A percentile compares a stretch with the other conserved stretches of the same genome.
These are phyloP conservation scores for Phymastichus coffea DNA, from an alignment of 1,140 invertebrate genomes.

Conservation along the genomic window DNA sequence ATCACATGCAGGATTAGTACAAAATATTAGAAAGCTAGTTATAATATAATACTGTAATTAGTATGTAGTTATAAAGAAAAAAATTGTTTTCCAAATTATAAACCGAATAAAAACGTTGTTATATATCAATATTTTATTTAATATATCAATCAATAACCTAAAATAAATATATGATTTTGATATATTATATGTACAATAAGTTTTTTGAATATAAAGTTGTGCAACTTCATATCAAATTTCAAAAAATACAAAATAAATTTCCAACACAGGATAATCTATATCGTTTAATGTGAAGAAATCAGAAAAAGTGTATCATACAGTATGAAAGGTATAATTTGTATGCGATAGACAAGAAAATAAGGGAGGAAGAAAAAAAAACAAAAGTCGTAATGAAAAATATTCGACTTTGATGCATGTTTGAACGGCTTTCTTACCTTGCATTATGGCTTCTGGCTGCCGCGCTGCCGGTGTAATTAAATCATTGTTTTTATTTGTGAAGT, in stretches of 20 bases:
- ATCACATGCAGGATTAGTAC: no score
- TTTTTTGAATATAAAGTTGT: no score
- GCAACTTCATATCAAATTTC: not conserved
- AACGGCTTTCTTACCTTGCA: conserved; percentile 56
- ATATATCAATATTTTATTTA: no score
- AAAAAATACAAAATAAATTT: not conserved
- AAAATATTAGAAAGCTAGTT: no score
- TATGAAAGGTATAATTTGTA: conserved; percentile 36
- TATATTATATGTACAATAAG: not conserved
- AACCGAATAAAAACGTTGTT: no score
- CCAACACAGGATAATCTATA: no score
- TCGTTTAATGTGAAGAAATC: not conserved
- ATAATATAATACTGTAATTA: no score
- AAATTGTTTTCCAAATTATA: no score
- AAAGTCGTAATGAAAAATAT: conserved; percentile 53
- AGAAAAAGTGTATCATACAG: conserved; percentile 27
- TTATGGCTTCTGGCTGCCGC: conserved; percentile 58
- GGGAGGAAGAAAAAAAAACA: conserved; percentile 40
- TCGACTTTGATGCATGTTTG: conserved; percentile 52
- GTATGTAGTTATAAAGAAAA: no score
- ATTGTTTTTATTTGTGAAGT: conserved; percentile 58
- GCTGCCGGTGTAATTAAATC: conserved; percentile 60
- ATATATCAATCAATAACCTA: no score
- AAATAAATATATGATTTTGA: no score
- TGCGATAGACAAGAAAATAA: conserved; percentile 40